These are phyloP conservation scores for Liolophura sinensis DNA, from an alignment of 1,140 invertebrate genomes.

Conservation along the genomic window DNA sequence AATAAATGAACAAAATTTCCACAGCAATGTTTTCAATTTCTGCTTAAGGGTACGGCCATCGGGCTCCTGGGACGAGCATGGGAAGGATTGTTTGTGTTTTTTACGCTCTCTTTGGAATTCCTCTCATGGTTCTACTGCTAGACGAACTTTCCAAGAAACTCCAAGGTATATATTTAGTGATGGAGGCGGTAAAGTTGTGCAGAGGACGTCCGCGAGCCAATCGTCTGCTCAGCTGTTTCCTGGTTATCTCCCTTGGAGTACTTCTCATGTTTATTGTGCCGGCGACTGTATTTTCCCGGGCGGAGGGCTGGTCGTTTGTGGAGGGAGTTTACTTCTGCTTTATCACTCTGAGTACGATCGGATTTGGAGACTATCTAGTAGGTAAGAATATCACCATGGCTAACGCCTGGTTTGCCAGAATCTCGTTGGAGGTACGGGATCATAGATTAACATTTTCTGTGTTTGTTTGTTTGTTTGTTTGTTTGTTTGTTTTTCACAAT, in stretches of 20 bases:
- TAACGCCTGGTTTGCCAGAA: too few species aligned
- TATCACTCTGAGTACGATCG: conserved; percentile 79
- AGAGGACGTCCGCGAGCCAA: too few species aligned
- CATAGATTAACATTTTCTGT: too few species aligned
- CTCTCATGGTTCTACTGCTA: conserved; percentile 80
- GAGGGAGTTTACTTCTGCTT: conserved; percentile 96
- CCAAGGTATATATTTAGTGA: too few species aligned
- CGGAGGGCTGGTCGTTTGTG: conserved; percentile 84
- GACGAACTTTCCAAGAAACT: conserved; percentile 9
- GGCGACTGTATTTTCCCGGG: conserved; percentile 71
- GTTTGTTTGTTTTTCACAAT: too few species aligned
- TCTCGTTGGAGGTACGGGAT: too few species aligned
- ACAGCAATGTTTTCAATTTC: background rate
- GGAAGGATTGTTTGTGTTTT: conserved; percentile 92
- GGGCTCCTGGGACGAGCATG: conserved; percentile 82
- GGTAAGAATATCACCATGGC: conserved; percentile 62
- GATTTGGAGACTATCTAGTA: conserved; percentile 94
- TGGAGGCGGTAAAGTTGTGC: too few species aligned
- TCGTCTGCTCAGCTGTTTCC: too few species aligned
- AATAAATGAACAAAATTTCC: too few species aligned
- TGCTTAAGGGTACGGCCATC: conserved; percentile 86
- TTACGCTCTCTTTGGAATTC: conserved; percentile 95
- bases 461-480: too few species aligned
- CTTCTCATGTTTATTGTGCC: conserved; percentile 39
- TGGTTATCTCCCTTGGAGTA: conserved; percentile 22